Conservation (phyloP, 2,113 vertebrate genomes). For the Myotis lucifugus region DNA sequence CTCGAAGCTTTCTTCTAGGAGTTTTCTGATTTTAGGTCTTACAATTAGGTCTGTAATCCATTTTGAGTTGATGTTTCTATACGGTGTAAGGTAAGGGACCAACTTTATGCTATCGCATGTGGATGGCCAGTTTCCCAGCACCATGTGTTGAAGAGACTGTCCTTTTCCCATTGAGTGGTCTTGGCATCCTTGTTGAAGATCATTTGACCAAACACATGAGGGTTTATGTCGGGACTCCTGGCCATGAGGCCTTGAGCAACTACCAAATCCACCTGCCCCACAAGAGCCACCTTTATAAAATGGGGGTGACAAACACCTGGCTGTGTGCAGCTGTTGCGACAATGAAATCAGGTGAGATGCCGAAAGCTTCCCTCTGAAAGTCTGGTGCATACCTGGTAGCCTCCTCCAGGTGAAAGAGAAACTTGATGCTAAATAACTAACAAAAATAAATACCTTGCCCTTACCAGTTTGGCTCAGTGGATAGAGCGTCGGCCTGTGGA, state of each 20-base stretch:
- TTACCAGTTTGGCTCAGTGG: too few species aligned
- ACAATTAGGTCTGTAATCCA: neutral
- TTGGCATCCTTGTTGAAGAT: neutral
- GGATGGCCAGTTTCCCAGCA: neutral
- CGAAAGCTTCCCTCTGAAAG: neutral
- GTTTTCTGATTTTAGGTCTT: neutral
- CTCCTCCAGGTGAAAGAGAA: neutral
- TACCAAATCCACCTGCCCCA: neutral
- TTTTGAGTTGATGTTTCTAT: neutral
- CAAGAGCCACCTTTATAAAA: neutral
- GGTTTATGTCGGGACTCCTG: neutral
- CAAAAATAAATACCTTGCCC: neutral
- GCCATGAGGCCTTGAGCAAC: neutral
- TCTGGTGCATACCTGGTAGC: neutral
- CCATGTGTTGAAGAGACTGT: neutral
- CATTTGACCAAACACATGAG: neutral
- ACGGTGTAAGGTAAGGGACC: neutral
- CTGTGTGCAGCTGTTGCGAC: neutral
- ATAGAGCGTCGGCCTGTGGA: too few species aligned
- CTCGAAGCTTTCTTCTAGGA: neutral
- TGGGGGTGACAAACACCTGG: neutral
- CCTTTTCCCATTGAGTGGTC: neutral
- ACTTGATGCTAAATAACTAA: neutral
- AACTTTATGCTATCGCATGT: neutral
- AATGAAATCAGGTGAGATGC: neutral